These are phyloP conservation scores for Rutilus rutilus DNA, from an alignment of 2,113 vertebrate genomes.

Conservation along the genomic window DNA sequence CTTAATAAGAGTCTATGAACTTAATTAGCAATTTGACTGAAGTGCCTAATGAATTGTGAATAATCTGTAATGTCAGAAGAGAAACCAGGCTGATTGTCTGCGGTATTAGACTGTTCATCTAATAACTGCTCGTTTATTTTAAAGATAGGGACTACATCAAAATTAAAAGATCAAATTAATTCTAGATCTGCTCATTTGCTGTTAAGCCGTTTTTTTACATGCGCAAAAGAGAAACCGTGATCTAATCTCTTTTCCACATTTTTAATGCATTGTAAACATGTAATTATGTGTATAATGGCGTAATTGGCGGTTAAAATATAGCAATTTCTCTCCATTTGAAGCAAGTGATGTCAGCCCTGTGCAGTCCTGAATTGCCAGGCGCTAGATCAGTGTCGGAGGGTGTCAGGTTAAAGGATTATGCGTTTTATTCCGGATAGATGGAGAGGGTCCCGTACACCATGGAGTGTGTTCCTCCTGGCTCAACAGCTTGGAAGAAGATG, in stretches of 20 bases:
- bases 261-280: constrained; percentile 54
- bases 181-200: constrained; percentile 34
- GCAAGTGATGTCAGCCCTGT: constrained; percentile 26
- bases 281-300: constrained; percentile 55
- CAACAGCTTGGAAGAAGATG: constrained; percentile 87
- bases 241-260: constrained; percentile 22
- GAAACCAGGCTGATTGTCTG: neutral
- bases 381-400: constrained; percentile 57
- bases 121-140: constrained; percentile 13
- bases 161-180: constrained; percentile 32
- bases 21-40: constrained; percentile 19
- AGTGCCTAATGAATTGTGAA: constrained; percentile 38
- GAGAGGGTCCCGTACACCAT: constrained; percentile 89
- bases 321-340: constrained; percentile 51
- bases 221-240: constrained; percentile 23
- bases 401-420: constrained; percentile 26
- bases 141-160: neutral
- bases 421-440: constrained; percentile 78
- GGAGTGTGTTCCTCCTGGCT: constrained; percentile 99
- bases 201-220: neutral
- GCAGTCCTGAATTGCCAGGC: constrained; percentile 47
- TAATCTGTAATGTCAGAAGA: neutral
- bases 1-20: constrained; percentile 37
- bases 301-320: constrained; percentile 59
- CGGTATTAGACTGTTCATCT: neutral